Percentiles rank a stretch among this genome's conserved stretches.
These are phyloP conservation scores for Epinotia ramella DNA, from an alignment of 2,888 invertebrate genomes.

Conservation along the genomic window DNA sequence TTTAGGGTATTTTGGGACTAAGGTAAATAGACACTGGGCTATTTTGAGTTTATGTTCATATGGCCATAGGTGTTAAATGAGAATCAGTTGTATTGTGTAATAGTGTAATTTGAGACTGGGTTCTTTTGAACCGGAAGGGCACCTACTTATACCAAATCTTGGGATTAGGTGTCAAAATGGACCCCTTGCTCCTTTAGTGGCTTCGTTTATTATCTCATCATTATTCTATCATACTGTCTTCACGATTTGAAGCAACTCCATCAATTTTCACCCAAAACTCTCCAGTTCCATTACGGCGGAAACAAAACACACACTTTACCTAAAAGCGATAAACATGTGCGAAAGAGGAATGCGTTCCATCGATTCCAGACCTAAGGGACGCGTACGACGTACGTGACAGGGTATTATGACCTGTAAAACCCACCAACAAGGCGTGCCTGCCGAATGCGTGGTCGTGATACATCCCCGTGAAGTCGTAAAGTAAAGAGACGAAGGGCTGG, in stretches of 20 bases:
- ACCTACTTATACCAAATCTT: too few relatives aligned
- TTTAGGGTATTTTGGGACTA: too few relatives aligned
- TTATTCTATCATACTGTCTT: not conserved
- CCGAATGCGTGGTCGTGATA: slow-evolving; percentile 41
- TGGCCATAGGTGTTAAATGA: too few relatives aligned
- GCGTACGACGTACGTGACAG: slow-evolving; percentile 41
- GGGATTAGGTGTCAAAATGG: too few relatives aligned
- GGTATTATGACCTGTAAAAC: slow-evolving; percentile 38
- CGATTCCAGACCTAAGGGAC: slow-evolving; percentile 43
- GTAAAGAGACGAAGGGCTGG: slow-evolving; percentile 18
- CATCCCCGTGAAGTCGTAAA: slow-evolving; percentile 31
- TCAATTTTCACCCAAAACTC: slow-evolving; percentile 17
- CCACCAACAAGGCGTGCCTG: slow-evolving; percentile 36
- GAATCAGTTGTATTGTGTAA: too few relatives aligned
- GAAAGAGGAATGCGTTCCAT: slow-evolving; percentile 43
- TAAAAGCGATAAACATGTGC: slow-evolving; percentile 43
- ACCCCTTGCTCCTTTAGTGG: too few relatives aligned
- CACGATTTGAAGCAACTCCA: slow-evolving; percentile 9
- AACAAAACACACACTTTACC: slow-evolving; percentile 31
- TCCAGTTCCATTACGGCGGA: not conserved
- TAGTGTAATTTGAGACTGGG: too few relatives aligned
- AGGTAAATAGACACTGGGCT: too few relatives aligned
- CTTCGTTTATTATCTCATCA: not conserved
- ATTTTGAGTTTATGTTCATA: too few relatives aligned
- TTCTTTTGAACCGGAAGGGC: too few relatives aligned